These are phyloP conservation scores for Amblyornis subalaris DNA, from an alignment of 2,113 vertebrate species.

Conservation along the genomic window DNA sequence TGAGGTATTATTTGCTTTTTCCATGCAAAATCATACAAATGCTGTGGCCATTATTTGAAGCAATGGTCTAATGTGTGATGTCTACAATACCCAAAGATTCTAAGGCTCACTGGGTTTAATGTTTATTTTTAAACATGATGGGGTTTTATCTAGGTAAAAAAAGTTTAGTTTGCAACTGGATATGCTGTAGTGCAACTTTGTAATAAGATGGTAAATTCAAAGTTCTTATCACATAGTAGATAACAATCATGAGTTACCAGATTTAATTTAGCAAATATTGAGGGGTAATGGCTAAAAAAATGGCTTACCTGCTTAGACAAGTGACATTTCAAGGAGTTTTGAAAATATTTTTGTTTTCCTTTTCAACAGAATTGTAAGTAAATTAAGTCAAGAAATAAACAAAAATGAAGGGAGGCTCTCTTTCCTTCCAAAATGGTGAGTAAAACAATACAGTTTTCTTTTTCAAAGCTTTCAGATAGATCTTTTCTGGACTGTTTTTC, in stretches of 20 bases:
- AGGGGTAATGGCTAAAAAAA: background rate
- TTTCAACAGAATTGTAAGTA: conserved; percentile 80
- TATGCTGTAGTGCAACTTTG: background rate
- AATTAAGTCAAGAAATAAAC: conserved; percentile 86
- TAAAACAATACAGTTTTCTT: background rate
- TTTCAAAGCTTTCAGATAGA: background rate
- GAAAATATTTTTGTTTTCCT: background rate
- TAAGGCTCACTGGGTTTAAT: background rate
- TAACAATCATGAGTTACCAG: background rate
- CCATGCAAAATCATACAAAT: background rate
- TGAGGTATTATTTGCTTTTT: background rate
- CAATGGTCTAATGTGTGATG: rapidly evolving
- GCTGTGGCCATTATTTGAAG: background rate
- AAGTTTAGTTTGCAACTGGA: background rate
- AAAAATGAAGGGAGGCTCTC: conserved; percentile 82
- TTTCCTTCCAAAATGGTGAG: conserved; percentile 79
- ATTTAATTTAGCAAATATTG: background rate
- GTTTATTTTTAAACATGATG: background rate
- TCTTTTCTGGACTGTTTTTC: background rate
- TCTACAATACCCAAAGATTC: background rate
- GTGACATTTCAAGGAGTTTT: background rate
- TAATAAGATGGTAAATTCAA: background rate
- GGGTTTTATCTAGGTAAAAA: background rate
- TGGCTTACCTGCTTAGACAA: background rate
- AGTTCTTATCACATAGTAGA: background rate